A percentile compares a stretch with the other conserved stretches of the same genome.
Conservation (phyloP, 2,888 invertebrate genomes). For the Nomada fabriciana region DNA sequence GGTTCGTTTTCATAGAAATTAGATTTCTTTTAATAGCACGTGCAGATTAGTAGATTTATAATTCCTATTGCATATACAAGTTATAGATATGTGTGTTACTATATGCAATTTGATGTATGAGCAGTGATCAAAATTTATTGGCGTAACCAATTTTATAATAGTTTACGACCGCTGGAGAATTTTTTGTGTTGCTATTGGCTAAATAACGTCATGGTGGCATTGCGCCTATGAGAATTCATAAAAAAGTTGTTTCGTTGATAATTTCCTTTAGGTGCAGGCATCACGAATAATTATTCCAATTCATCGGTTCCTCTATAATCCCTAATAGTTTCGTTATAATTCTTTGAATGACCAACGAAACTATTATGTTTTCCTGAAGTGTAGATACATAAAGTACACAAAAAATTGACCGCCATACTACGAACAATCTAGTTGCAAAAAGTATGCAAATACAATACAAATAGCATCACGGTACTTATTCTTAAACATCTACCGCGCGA, state of each 20-base stretch:
- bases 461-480: background rate
- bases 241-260: conserved; percentile 35
- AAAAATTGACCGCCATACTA: background rate
- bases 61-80: background rate
- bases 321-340: background rate
- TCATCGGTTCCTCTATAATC: background rate
- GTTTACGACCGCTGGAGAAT: background rate
- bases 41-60: background rate
- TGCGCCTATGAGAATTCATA: conserved; percentile 17
- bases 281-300: conserved; percentile 11
- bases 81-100: background rate
- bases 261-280: background rate
- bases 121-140: background rate
- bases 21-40: background rate
- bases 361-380: background rate
- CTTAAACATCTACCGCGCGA: background rate
- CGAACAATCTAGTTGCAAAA: background rate
- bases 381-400: background rate
- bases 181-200: conserved; percentile 22
- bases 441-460: background rate
- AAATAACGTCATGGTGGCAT: conserved; percentile 29
- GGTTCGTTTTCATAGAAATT: background rate
- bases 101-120: background rate
- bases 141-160: background rate
- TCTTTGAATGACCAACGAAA: background rate